Percentiles rank a stretch among this genome's conserved stretches.
Conservation (phyloP, 2,113 vertebrate genomes). For the Recurvirostra avosetta region DNA sequence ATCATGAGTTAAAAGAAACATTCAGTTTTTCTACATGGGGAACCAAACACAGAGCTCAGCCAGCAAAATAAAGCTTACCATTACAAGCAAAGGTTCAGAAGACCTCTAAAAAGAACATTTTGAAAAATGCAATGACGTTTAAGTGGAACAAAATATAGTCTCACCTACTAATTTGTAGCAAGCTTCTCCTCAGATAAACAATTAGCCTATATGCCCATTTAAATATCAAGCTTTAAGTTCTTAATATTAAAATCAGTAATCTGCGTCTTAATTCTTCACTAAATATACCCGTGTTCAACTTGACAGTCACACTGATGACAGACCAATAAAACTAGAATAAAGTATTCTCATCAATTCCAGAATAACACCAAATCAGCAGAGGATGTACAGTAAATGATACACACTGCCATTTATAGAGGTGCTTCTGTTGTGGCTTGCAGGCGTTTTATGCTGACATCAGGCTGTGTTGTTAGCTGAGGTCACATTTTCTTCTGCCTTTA, state of each 20-base stretch:
- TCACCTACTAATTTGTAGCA: background rate
- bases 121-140: background rate
- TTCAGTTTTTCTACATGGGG: background rate
- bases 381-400: background rate
- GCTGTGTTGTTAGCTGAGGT: background rate
- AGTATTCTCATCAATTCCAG: background rate
- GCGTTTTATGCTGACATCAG: background rate
- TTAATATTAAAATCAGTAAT: background rate
- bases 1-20: background rate
- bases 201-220: background rate
- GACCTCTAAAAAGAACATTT: background rate
- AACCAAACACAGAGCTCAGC: background rate
- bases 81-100: background rate
- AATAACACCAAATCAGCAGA: background rate
- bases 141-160: background rate
- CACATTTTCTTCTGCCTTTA: background rate
- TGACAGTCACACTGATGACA: background rate
- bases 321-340: background rate
- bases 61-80: background rate
- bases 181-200: background rate
- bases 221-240: background rate
- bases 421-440: background rate
- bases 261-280: background rate
- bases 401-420: background rate
- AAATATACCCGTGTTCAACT: background rate